These are phyloP conservation scores for Penaeus japonicus DNA, from an alignment of 1,140 invertebrate genomes.

Conservation along the genomic window DNA sequence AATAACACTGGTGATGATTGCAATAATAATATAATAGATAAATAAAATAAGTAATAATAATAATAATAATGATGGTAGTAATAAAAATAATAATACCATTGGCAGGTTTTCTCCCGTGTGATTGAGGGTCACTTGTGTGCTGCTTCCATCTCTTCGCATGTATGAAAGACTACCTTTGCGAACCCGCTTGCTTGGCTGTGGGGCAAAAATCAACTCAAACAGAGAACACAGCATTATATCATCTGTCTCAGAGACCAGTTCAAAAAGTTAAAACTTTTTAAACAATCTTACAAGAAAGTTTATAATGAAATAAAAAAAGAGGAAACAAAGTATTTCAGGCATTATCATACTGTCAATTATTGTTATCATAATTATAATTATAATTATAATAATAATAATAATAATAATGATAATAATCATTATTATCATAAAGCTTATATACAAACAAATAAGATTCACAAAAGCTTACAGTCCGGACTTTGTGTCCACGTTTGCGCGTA, in stretches of 20 bases:
- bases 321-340: too few relatives aligned
- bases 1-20: too few relatives aligned
- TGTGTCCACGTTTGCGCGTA: slow-evolving; percentile 75
- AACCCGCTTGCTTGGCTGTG: slow-evolving; percentile 34
- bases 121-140: slow-evolving; percentile 40
- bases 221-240: not conserved
- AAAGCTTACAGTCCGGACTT: slow-evolving; percentile 20
- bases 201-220: not conserved
- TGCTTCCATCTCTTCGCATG: slow-evolving; percentile 42
- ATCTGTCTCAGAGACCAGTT: too few relatives aligned
- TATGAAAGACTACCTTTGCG: slow-evolving; percentile 43
- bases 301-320: too few relatives aligned
- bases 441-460: not conserved
- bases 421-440: not conserved
- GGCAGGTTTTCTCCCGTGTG: slow-evolving; percentile 38
- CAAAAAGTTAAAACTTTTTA: too few relatives aligned
- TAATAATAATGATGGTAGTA: too few relatives aligned
- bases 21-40: too few relatives aligned
- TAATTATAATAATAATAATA: too few relatives aligned
- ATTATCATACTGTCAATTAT: too few relatives aligned
- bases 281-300: too few relatives aligned
- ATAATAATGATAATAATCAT: not conserved
- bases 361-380: too few relatives aligned
- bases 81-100: too few relatives aligned
- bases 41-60: not conserved